These are phyloP conservation scores for Ganaspis sp. DNA, from an alignment of 1,140 invertebrate species.

Conservation along the genomic window DNA sequence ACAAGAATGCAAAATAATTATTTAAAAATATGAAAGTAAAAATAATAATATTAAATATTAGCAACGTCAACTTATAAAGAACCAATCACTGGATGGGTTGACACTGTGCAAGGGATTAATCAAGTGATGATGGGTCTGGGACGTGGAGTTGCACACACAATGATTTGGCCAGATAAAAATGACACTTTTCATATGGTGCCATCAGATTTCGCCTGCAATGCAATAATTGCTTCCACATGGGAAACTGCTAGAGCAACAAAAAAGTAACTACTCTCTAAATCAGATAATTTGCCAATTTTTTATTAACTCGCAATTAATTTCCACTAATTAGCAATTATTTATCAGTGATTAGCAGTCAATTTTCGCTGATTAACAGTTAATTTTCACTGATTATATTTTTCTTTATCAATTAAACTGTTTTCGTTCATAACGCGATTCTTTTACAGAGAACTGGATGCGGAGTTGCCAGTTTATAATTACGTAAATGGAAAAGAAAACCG, in stretches of 20 bases:
- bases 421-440: no score
- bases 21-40: no score
- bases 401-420: no score
- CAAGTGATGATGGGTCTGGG: conserved; percentile 74
- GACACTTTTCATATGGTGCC: conserved; percentile 80
- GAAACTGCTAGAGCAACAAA: conserved; percentile 54
- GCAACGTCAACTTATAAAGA: conserved; percentile 65
- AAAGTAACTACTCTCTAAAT: no score
- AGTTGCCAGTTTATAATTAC: conserved; percentile 83
- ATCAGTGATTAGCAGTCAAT: no score
- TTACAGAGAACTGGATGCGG: conserved; percentile 59
- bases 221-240: conserved; percentile 79
- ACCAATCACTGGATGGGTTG: conserved; percentile 80
- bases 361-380: no score
- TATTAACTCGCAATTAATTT: no score
- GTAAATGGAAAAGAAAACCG: conserved; percentile 82
- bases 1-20: no score
- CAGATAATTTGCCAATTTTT: no score
- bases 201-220: conserved; percentile 81
- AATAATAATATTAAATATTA: conserved; percentile 44
- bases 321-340: no score
- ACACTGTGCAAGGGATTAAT: conserved; percentile 83
- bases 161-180: conserved; percentile 71
- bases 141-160: conserved; percentile 79
- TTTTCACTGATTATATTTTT: background rate